Evolutionary conservation across 1,140 invertebrate species (phyloP).

Genomic region (Apis dorsata): DNA sequence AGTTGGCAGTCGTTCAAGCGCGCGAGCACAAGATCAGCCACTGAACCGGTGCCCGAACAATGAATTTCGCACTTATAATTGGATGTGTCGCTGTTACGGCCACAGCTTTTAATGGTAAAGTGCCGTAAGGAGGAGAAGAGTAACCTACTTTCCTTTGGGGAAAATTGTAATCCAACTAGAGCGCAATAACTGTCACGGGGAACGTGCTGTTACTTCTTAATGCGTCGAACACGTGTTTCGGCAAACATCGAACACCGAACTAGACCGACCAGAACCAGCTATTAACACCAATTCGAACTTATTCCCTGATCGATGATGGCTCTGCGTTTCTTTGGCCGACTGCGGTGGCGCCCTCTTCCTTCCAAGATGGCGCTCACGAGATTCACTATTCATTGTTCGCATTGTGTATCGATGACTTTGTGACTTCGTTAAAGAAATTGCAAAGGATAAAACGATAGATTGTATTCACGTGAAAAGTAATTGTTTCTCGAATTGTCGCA

Average conservation of each 20-base stretch:
- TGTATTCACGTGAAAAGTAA: too few relatives aligned
- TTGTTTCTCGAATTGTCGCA: too few relatives aligned
- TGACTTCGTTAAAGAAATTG: too few relatives aligned
- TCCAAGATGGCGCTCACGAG: too few relatives aligned
- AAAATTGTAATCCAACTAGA: slow-evolving; percentile 25
- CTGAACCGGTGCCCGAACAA: slow-evolving; percentile 62
- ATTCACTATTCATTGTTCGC: too few relatives aligned
- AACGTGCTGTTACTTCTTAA: slow-evolving; percentile 37
- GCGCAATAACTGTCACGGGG: slow-evolving; percentile 28
- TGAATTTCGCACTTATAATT: slow-evolving; percentile 78
- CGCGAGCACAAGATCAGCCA: slow-evolving; percentile 38
- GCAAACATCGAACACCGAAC: slow-evolving; percentile 10
- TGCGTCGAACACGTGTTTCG: slow-evolving; percentile 42
- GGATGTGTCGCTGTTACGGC: slow-evolving; percentile 73
- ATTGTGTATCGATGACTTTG: too few relatives aligned
- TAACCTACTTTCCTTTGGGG: slow-evolving; percentile 52
- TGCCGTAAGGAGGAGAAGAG: slow-evolving; percentile 50
- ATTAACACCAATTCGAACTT: slow-evolving; percentile 20
- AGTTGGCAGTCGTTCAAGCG: slow-evolving; percentile 74
- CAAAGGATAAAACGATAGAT: too few relatives aligned
- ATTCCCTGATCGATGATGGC: neutral
- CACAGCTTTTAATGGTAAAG: slow-evolving; percentile 72
- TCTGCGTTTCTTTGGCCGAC: rapidly evolving
- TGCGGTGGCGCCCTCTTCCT: too few relatives aligned
- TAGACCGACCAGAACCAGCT: neutral